Percentiles rank a stretch among this genome's conserved stretches.
These are phyloP conservation scores for Hemicentrotus pulcherrimus DNA, from an alignment of 35 echinoderm and acorn worm species.

Conservation along the genomic window DNA sequence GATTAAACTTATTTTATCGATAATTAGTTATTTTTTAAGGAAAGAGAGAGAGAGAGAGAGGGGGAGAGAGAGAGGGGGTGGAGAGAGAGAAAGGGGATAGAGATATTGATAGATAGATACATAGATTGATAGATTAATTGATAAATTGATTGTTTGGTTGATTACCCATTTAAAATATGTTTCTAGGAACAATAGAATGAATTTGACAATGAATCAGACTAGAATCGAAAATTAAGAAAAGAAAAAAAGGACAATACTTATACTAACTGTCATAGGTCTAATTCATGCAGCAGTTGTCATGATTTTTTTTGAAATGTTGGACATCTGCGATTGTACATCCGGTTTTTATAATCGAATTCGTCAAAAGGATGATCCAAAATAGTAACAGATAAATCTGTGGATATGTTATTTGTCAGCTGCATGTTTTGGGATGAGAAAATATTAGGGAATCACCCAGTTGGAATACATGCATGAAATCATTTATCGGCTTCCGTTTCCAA, in stretches of 20 bases:
- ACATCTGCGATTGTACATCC: neutral
- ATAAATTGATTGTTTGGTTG: too few relatives aligned
- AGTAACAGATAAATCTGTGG: neutral
- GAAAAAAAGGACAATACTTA: neutral
- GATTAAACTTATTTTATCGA: too few relatives aligned
- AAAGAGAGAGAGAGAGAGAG: too few relatives aligned
- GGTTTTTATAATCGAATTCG: neutral
- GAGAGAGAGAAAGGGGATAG: too few relatives aligned
- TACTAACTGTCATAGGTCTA: neutral
- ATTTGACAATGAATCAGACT: too few relatives aligned
- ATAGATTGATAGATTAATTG: too few relatives aligned
- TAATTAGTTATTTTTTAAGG: too few relatives aligned
- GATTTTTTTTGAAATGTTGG: neutral
- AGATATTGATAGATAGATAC: too few relatives aligned
- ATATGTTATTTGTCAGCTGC: slow-evolving; percentile 1
- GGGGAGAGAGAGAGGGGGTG: too few relatives aligned
- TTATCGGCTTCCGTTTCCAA: neutral
- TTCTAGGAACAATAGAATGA: too few relatives aligned
- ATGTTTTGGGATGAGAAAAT: neutral
- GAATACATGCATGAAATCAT: neutral
- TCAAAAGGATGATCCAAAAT: neutral
- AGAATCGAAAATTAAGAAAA: too few relatives aligned
- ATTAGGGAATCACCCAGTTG: neutral
- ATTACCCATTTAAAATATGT: too few relatives aligned
- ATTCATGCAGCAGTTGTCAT: neutral